Base-by-base conservation (phyloP, 92 coral and sea anemone genomes). In the Epizoanthus fatuus region DNA sequence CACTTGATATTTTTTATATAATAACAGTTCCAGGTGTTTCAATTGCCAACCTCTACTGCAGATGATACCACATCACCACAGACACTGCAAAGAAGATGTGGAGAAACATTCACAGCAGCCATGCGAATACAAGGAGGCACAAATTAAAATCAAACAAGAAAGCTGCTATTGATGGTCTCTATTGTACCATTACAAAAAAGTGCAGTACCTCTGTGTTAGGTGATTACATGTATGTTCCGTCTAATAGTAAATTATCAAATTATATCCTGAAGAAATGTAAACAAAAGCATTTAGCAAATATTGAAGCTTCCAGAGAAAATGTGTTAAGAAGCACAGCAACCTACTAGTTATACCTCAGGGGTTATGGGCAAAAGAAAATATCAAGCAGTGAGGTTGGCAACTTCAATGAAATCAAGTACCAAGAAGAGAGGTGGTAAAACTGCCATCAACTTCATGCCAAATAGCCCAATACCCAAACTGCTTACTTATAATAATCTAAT, bases 381-480 rank as follows among this genome's bases (percentile, higher is more conserved):
- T 69, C 66, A 65, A 17, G 74, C 84, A 17, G 84, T 76, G 59
- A 64, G 84, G 39, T 74, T 76, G 68, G 55, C 89, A 15, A 29
- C 85, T 35, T 49, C 85, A 10, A 68, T 86, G 90, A 69, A 60
- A 17, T 78, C 80, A 9, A 10, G 79, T 55, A 68, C 10, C 2
- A 56, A 44, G 9, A 78, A 76, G 55, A 66, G 84, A 77, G 85
- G 72, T n/a, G 71, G 80, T 11, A 74, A 60, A 74, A 86, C 80
- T 32, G 81, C 80, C 15, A 89, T 89, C 17, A 74, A 64, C 3
- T 69, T 82, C 75, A 66, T 77, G 80, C 74, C 83, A 57, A 83
- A 73, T 22, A 86, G 89, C 74, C 74, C 86, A 52, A 79, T 92
- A 42, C 95, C 95, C 39, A 92, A 92, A 56, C 86, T 89, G 2